A percentile compares a stretch with the other conserved stretches of the same genome.
These are phyloP conservation scores for Catostylus mosaicus DNA, from an alignment of 30 jellyfish, hydroid and myxozoan species.

Conservation along the genomic window DNA sequence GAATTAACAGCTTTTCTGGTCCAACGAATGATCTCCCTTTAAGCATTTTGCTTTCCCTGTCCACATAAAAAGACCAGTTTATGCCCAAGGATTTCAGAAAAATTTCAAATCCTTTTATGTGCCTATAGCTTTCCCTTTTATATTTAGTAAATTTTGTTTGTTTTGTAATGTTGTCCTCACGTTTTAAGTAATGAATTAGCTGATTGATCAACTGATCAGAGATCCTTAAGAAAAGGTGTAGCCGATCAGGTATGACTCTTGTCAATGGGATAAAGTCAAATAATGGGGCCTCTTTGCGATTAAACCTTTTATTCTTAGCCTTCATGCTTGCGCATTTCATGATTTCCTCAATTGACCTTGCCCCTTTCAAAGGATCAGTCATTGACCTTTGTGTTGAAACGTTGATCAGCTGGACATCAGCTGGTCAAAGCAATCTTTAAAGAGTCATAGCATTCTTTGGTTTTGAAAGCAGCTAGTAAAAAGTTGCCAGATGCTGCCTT, in stretches of 20 bases:
- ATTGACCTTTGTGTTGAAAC: constrained; percentile 12
- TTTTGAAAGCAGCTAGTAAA: neutral
- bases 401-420: constrained; percentile 19
- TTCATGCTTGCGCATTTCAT: constrained; percentile 2
- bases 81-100: too few species aligned
- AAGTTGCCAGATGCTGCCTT: neutral
- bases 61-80: neutral
- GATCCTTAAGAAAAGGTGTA: neutral
- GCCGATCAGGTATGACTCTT: neutral
- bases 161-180: neutral
- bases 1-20: neutral
- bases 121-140: too few species aligned
- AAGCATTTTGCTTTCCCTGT: neutral
- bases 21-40: neutral
- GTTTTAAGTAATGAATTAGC: neutral
- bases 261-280: neutral
- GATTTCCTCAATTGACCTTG: constrained; percentile 4
- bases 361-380: constrained; percentile 1
- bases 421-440: neutral
- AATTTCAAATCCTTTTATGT: too few species aligned
- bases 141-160: too few species aligned
- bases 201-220: constrained; percentile 6
- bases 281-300: neutral
- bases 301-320: neutral
- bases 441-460: neutral